These are phyloP conservation scores for Garra rufa DNA, from an alignment of 2,113 vertebrate species.

Conservation along the genomic window DNA sequence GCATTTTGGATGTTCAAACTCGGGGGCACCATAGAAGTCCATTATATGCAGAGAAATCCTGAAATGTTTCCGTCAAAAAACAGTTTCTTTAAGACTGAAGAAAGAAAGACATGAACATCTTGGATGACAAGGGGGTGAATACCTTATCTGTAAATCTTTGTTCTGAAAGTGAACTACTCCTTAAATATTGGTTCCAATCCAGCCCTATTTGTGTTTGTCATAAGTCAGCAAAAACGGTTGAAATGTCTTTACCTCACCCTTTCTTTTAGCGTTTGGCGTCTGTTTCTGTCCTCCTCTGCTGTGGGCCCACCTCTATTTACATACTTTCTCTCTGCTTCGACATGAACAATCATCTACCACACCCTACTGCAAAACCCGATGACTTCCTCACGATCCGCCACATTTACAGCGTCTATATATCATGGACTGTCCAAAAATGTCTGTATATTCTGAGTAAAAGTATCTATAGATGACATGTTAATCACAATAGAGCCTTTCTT, in stretches of 20 bases:
- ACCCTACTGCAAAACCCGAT: neutral
- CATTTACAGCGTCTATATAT: neutral
- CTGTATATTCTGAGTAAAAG: neutral
- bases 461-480: neutral
- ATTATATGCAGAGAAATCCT: too few species aligned
- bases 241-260: neutral
- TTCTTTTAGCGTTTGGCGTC: neutral
- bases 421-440: neutral
- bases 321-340: conserved; percentile 72
- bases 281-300: neutral
- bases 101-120: too few species aligned
- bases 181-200: too few species aligned
- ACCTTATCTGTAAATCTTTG: too few species aligned
- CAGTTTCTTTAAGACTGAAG: too few species aligned
- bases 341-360: conserved; percentile 47
- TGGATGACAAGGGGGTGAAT: too few species aligned
- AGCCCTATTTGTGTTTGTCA: neutral
- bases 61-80: too few species aligned
- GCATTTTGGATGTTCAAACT: too few species aligned
- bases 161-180: too few species aligned
- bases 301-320: conserved; percentile 64
- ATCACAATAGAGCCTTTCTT: neutral
- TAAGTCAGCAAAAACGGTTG: neutral
- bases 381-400: neutral
- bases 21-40: too few species aligned